phyloP scores from a whole-genome alignment of 1,140 invertebrate genomes.

The Melanaphis sacchari region DNA sequence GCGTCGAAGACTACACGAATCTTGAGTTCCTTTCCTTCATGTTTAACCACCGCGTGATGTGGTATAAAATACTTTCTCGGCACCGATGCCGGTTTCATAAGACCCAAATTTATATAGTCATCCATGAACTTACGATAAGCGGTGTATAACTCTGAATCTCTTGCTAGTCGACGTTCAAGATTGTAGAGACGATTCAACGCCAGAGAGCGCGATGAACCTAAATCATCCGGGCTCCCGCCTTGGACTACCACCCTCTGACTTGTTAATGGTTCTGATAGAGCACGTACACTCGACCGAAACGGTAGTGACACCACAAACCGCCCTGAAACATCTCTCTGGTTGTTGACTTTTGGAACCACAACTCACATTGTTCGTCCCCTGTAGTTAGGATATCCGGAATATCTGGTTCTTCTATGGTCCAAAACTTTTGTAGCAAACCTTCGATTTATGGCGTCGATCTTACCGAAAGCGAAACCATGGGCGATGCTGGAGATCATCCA shows the following conservation, averaged over 20 bases:
- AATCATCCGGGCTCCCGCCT: neutral
- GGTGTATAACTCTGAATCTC: neutral
- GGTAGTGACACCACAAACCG: neutral
- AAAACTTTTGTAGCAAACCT: neutral
- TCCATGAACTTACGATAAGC: neutral
- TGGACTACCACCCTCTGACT: neutral
- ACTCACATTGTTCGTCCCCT: neutral
- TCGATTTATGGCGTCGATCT: neutral
- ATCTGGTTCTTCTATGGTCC: neutral
- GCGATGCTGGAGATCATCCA: neutral
- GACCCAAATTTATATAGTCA: neutral
- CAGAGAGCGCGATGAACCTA: neutral
- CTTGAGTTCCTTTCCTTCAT: neutral
- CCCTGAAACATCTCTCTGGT: neutral
- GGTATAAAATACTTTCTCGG: slow-evolving; percentile 23
- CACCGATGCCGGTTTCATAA: neutral
- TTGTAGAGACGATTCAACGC: neutral
- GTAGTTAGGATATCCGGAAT: neutral
- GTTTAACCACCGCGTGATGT: neutral
- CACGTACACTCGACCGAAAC: neutral
- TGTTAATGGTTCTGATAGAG: neutral
- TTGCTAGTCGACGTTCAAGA: neutral
- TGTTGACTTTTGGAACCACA: neutral
- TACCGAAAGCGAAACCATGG: neutral
- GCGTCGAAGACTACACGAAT: too few species aligned